A percentile compares a stretch with the other conserved stretches of the same genome.
Conservation (phyloP, 2,113 vertebrate species). For the Pampusana beccarii region DNA sequence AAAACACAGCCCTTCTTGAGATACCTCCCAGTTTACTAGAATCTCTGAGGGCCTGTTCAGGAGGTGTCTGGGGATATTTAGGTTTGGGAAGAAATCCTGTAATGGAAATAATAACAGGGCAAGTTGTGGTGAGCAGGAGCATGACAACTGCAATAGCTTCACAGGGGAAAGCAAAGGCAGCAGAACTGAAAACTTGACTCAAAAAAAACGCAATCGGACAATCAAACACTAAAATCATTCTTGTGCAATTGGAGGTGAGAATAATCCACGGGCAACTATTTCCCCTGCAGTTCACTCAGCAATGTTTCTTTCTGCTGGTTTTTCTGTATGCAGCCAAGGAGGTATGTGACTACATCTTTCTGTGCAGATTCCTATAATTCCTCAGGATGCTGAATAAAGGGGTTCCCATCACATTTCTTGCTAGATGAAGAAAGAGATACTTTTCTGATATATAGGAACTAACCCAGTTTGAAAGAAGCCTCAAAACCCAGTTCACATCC, state of each 20-base stretch:
- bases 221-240: neutral
- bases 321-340: neutral
- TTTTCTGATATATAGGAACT: neutral
- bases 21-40: neutral
- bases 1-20: constrained; percentile 3
- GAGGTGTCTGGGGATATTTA: constrained; percentile 11
- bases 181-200: neutral
- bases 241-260: neutral
- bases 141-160: neutral
- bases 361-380: neutral
- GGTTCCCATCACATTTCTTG: neutral
- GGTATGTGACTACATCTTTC: neutral
- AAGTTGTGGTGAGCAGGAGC: neutral
- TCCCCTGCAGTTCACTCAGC: neutral
- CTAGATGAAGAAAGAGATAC: neutral
- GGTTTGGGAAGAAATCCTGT: constrained; percentile 8
- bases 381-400: neutral
- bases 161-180: neutral
- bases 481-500: neutral
- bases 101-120: constrained; percentile 35
- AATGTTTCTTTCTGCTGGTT: neutral
- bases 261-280: neutral
- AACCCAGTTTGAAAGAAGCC: neutral
- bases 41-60: constrained; percentile 9
- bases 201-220: neutral